Percentiles rank a stretch among this genome's conserved stretches.
Conservation (phyloP, 2,888 invertebrate genomes). For the Carabus problematicus region DNA sequence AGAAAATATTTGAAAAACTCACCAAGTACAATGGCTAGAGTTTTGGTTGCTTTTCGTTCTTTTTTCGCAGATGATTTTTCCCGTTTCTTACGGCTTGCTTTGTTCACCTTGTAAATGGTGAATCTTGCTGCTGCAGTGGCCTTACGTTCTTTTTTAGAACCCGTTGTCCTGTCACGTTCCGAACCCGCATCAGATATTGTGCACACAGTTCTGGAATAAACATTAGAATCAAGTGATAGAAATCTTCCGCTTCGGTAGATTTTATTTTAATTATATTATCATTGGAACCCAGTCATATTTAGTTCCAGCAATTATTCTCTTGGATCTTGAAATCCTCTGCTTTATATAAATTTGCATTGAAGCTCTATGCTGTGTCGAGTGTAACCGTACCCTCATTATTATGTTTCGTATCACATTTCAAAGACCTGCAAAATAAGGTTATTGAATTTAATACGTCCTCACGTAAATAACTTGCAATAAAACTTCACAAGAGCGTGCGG, state of each 20-base stretch:
- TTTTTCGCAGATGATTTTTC: slow-evolving; percentile 93
- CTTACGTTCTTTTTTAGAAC: slow-evolving; percentile 77
- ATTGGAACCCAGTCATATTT: too few relatives aligned
- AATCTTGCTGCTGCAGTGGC: slow-evolving; percentile 78
- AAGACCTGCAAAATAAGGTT: too few relatives aligned
- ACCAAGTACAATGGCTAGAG: slow-evolving; percentile 98
- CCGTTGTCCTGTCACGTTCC: slow-evolving; percentile 57
- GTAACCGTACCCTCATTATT: too few relatives aligned
- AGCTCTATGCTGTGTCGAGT: too few relatives aligned
- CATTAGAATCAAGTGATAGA: not conserved
- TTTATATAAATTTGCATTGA: too few relatives aligned
- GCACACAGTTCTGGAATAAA: slow-evolving; percentile 66
- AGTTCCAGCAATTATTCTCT: too few relatives aligned
- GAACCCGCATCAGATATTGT: slow-evolving; percentile 57
- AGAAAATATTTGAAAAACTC: slow-evolving; percentile 54
- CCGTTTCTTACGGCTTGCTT: slow-evolving; percentile 92
- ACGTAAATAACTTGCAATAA: too few relatives aligned
- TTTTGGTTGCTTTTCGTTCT: slow-evolving; percentile 98
- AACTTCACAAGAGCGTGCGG: too few relatives aligned
- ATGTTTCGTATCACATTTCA: too few relatives aligned
- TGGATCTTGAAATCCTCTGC: too few relatives aligned
- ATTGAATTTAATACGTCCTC: too few relatives aligned
- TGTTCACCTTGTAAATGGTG: slow-evolving; percentile 92
- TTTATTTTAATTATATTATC: too few relatives aligned
- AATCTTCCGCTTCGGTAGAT: not conserved